Conservation (phyloP, 2,113 vertebrate genomes). For the Dunckerocampus dactyliophorus region DNA sequence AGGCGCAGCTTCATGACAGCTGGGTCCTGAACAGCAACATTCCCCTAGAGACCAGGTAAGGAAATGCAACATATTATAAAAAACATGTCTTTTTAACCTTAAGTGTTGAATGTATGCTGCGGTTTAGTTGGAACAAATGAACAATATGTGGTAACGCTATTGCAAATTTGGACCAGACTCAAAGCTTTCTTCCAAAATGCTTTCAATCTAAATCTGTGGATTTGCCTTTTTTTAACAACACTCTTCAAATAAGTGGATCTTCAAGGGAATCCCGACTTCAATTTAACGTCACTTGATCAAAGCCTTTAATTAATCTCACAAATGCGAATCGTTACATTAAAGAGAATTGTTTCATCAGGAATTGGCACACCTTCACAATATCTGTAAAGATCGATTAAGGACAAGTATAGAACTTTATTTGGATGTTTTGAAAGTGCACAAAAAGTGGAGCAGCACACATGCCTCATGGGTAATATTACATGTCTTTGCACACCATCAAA, state of each 20-base stretch:
- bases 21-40: slow-evolving; percentile 99
- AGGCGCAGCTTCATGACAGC: slow-evolving; percentile 89
- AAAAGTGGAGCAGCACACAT: slow-evolving; percentile 28
- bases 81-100: no score
- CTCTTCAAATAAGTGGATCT: slow-evolving; percentile 37
- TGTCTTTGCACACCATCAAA: slow-evolving; percentile 49
- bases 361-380: slow-evolving; percentile 22
- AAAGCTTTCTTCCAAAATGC: slow-evolving; percentile 5
- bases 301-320: slow-evolving; percentile 43
- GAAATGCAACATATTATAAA: slow-evolving; percentile 1
- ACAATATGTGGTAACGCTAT: neutral
- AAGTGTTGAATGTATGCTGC: neutral
- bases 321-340: slow-evolving; percentile 51
- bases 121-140: neutral
- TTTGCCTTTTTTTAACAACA: slow-evolving; percentile 20
- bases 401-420: slow-evolving; percentile 39
- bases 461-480: slow-evolving; percentile 46
- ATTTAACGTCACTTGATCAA: slow-evolving; percentile 42
- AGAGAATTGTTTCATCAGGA: slow-evolving; percentile 27
- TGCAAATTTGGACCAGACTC: slow-evolving; percentile 5
- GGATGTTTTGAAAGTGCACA: slow-evolving; percentile 36
- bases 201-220: slow-evolving; percentile 11
- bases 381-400: slow-evolving; percentile 32
- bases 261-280: slow-evolving; percentile 31
- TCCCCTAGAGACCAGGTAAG: slow-evolving; percentile 92